Evolutionary conservation across 2,113 vertebrate species (phyloP), one percentile per base, ranked within the genome.

Genomic region (Pedionomus torquatus): DNA sequence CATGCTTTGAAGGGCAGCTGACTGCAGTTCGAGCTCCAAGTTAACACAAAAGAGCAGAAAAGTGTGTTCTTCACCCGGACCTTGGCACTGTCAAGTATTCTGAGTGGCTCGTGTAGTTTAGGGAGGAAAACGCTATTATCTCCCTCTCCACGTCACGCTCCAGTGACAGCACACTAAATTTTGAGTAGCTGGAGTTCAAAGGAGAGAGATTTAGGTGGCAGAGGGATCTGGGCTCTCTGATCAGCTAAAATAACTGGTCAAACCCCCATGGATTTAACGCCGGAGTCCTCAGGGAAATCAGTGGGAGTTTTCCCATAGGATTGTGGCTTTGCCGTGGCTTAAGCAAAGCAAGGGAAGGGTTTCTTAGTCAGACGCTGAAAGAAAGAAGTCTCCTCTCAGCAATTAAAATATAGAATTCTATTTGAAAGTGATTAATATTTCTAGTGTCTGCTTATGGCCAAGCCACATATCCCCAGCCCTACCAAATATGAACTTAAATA

Each of bases 401-500:
- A 96, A 93, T 97, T 96, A 97, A 92, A 96, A 95, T 77, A 93
- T 84, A 97, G 97, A 93, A 94, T 93, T 96, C 87, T 97, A 79
- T 81, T 95, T 91, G 93, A 95, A 93, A 93, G 80, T 92, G 91
- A 96, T 97, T 97, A 96, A 95, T 97, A 96, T 72, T 96, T 64
- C 89, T 69, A 46, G 63, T 77, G 70, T 74, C 94, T 95, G 39
- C 83, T 95, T 58, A 87, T 19, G 81, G 80, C 74, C 87, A 92
- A 97, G 77, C 95, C 91, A 87, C 28, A 0, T 84, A 97, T 91
- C 83, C 91, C 41, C 75, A 79, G 81, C 81, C 84, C 77, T 95
- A 95, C 95, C 95, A 97, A 97, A 95, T 94, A 95, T 89, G 94
- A 97, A 94, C 87, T 97, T 95, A 96, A 94, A 96, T 87, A 97